Base-by-base conservation (phyloP, 2,797 vertebrate species). In the Rhinichthys osculus region DNA sequence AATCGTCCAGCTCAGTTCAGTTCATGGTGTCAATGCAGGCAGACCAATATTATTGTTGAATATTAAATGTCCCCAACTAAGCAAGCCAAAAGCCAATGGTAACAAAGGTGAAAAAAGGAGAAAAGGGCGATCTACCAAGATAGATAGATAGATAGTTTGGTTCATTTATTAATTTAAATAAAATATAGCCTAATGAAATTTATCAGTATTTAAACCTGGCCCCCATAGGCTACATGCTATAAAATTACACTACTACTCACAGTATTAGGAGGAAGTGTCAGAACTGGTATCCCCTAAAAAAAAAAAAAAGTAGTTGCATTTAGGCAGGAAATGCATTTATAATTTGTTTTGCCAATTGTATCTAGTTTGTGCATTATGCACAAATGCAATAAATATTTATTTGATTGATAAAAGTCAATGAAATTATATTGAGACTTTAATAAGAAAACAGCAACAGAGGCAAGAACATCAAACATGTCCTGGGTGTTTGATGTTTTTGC, bases 401-500 rank as follows among this genome's bases (percentile, higher is more conserved):
- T 71, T 38, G 16, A 54, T 23, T 40, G 13, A 19, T 59, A 30
- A 42, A 40, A 38, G 44, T 82, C 5, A 57, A 7, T 82, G 1
- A 40, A 42, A 82, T 72, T 21, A 42, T 44, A 71, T 70, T 59
- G 59, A 27, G 7, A 35, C 35, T 62, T 62, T 78, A 57, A 38
- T 13, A 23, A 38, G 35, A 66, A 66, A 47, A 50, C 16, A 35
- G 27, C 78, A 33, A 10, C 1, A 38, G 47, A 54, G 30, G 30
- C 30, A 35, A 54, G 50, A 54, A 27, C 47, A 70, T 81, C 47
- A 70, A 70, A 81, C 66, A 54, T 30, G 27, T 73, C 3, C 21
- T 14, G 5, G 23, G 10, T 82, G 17, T 82, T 73, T 82, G 52
- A 82, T 82, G 52, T 57, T 64, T 3, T 74, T 33, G 27, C 57